These are phyloP conservation scores for Tachysurus vachellii DNA, from an alignment of 2,113 vertebrate species.

Conservation along the genomic window DNA sequence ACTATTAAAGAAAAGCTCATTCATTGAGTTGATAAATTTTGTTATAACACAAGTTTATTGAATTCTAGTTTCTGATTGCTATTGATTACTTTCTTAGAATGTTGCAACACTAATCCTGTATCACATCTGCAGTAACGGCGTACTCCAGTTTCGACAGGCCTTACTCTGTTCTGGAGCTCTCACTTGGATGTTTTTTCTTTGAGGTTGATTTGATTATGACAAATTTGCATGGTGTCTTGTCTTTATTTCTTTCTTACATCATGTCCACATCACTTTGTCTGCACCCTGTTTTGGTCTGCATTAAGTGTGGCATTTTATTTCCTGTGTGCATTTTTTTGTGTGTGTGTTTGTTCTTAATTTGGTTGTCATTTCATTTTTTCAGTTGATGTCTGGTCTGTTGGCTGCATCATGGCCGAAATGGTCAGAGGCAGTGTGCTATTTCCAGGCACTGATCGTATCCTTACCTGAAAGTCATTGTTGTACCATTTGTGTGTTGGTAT, in stretches of 20 bases:
- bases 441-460: conserved; percentile 99
- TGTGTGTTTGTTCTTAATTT: conserved; percentile 81
- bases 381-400: conserved; percentile 99
- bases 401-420: conserved; percentile 99
- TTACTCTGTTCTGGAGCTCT: background rate
- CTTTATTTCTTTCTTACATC: background rate
- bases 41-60: background rate
- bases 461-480: conserved; percentile 74
- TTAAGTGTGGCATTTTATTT: conserved; percentile 27
- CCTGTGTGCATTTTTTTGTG: conserved; percentile 25
- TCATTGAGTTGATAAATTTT: background rate
- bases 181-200: background rate
- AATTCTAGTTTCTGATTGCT: background rate
- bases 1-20: background rate
- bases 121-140: background rate
- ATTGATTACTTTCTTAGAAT: background rate
- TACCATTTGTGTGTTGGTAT: conserved; percentile 39
- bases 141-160: conserved; percentile 35
- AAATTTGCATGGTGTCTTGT: conserved; percentile 59
- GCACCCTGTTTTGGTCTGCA: conserved; percentile 52
- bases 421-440: conserved; percentile 99
- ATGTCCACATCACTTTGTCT: conserved; percentile 27
- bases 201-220: background rate
- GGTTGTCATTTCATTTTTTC: conserved; percentile 95
- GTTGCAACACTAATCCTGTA: background rate